These are phyloP conservation scores for Lysiphlebus fabarum DNA, from an alignment of 1,140 invertebrate species.

Conservation along the genomic window DNA sequence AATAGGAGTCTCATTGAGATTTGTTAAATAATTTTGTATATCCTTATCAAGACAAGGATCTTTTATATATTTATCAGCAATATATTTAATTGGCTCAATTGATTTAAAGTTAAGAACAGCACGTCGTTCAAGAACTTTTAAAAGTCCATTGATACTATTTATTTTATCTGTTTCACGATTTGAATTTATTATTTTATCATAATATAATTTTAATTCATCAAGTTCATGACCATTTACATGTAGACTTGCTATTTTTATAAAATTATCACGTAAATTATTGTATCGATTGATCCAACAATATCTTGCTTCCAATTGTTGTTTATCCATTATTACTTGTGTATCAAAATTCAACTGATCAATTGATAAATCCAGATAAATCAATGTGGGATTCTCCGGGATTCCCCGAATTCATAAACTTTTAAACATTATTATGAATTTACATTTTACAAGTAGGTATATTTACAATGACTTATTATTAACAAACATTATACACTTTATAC, in stretches of 20 bases:
- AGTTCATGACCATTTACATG: constrained; percentile 17
- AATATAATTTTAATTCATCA: constrained; percentile 31
- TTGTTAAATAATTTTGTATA: constrained; percentile 34
- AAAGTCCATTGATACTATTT: constrained; percentile 32
- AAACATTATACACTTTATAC: no score
- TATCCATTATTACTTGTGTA: no score
- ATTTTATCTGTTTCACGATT: constrained; percentile 33
- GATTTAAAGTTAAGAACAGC: constrained; percentile 31
- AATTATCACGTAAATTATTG: constrained; percentile 13
- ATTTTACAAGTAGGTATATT: no score
- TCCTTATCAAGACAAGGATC: constrained; percentile 22
- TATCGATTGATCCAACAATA: neutral
- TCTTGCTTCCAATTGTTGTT: neutral
- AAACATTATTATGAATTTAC: no score
- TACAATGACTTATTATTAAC: no score
- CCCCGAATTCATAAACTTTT: no score
- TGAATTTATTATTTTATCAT: constrained; percentile 33
- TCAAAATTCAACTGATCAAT: no score
- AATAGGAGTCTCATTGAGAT: constrained; percentile 15
- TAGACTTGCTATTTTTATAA: constrained; percentile 16
- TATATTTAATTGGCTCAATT: constrained; percentile 34
- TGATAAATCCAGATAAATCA: no score
- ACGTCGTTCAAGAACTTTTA: constrained; percentile 43
- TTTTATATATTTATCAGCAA: constrained; percentile 30
- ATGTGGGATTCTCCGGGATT: no score